Conservation (phyloP, 1,140 invertebrate genomes). For the Scaptomyza hsui region DNA sequence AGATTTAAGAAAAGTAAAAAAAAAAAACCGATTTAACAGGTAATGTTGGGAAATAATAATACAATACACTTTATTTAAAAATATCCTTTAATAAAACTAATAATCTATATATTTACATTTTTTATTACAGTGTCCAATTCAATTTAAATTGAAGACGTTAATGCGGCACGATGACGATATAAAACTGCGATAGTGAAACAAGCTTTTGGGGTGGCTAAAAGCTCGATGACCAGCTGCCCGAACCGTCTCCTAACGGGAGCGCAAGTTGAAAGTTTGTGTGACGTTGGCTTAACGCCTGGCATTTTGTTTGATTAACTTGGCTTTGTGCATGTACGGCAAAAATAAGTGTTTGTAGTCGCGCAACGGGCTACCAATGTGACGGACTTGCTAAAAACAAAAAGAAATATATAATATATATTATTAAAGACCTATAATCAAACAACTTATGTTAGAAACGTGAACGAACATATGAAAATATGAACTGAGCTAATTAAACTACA, state of each 20-base stretch:
- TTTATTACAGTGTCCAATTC: too few relatives aligned
- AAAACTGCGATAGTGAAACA: neutral
- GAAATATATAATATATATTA: neutral
- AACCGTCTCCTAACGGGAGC: neutral
- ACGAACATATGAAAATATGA: too few relatives aligned
- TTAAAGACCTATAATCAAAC: too few relatives aligned
- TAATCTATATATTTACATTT: too few relatives aligned
- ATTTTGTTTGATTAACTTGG: slow-evolving; percentile 45
- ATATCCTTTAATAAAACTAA: too few relatives aligned
- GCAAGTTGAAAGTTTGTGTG: slow-evolving; percentile 5
- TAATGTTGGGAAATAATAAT: too few relatives aligned
- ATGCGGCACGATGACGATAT: slow-evolving; percentile 1
- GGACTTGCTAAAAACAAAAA: slow-evolving; percentile 3
- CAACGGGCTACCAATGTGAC: slow-evolving; percentile 14
- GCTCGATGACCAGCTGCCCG: slow-evolving; percentile 10
- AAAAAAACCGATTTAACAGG: too few relatives aligned
- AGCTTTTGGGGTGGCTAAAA: slow-evolving; percentile 17
- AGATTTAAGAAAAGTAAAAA: too few relatives aligned
- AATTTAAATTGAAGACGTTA: slow-evolving; percentile 2
- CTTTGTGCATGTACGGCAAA: slow-evolving; percentile 19
- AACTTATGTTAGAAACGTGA: neutral
- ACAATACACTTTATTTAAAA: too few relatives aligned
- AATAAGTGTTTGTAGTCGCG: slow-evolving; percentile 29
- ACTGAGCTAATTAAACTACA: neutral
- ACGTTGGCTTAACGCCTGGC: slow-evolving; percentile 35